Base-by-base conservation (phyloP, 2,113 vertebrate genomes). In the Lathamus discolor region DNA sequence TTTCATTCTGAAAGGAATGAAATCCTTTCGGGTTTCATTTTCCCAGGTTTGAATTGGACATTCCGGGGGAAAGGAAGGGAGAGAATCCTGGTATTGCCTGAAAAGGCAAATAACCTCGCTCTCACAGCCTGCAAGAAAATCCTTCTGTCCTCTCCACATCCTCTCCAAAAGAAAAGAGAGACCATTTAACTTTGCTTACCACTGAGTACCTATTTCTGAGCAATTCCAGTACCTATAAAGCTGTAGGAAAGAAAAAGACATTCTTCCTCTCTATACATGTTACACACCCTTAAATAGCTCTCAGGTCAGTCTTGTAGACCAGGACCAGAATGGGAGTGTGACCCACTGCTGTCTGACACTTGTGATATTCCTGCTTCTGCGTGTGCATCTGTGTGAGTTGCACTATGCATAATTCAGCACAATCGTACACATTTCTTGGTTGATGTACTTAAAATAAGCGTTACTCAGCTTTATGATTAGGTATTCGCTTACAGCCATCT, bases 401-500 rank as follows among this genome's bases (percentile, higher is more conserved):
- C 43, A 3, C 1, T 86, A 66, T 52, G 83, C 79, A 31, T 29
- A 52, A 59, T 37, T 48, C 73, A 93, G 77, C 64, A 76, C 92
- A 85, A 89, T 17, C 44, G 63, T 54, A 83, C 77, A 19, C 23
- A 43, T 25, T 61, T 61, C 70, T 35, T 44, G 33, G 55, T 37
- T 79, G 64, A 82, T 31, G 16, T 10, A 23, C 91, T 73, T 88
- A 82, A 93, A 96, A 92, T 87, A 93, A 81, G 29, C 57, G 44
- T 94, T 91, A 91, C 86, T 92, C 93, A 95, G 80, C 66, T 43
- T 73, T 86, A 82, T 88, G 84, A 92, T 74, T 86, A 84, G 73
- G 80, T 76, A 84, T 90, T 76, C 12, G 4, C 73, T 88, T 89
- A 66, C 74, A 96, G 70, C 92, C 95, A 96, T 87, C 88, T 93